Percentiles rank a stretch among this genome's conserved stretches.
phyloP scores from a whole-genome alignment of 2,888 invertebrate species.

The Xestia sexstrigata region DNA sequence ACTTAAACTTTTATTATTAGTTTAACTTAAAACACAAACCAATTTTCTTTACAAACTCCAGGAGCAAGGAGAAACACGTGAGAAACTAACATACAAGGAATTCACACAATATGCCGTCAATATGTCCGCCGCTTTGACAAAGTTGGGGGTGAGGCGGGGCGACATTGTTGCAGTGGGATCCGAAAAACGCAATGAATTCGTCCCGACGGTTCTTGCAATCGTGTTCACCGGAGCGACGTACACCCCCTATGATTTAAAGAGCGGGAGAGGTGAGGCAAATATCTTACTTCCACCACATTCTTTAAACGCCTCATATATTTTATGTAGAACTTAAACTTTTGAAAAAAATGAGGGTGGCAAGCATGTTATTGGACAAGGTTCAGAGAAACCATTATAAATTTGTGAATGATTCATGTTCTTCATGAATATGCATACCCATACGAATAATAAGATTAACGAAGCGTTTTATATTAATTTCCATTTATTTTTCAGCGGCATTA shows the following conservation, averaged over 20 bases:
- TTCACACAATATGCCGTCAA: slow-evolving; percentile 89
- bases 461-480: slow-evolving; percentile 7
- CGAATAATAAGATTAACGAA: slow-evolving; percentile 19
- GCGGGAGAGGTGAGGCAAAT: slow-evolving; percentile 76
- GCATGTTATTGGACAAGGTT: neutral
- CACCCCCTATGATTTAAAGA: slow-evolving; percentile 77
- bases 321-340: slow-evolving; percentile 24
- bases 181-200: slow-evolving; percentile 91
- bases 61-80: slow-evolving; percentile 90
- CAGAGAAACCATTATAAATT: slow-evolving; percentile 6
- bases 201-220: slow-evolving; percentile 87
- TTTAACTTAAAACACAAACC: neutral
- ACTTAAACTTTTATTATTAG: neutral
- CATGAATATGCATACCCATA: slow-evolving; percentile 4
- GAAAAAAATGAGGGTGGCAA: slow-evolving; percentile 9
- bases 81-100: slow-evolving; percentile 87
- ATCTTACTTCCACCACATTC: slow-evolving; percentile 56
- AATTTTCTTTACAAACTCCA: slow-evolving; percentile 64
- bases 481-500: slow-evolving; percentile 89
- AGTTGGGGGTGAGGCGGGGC: slow-evolving; percentile 86
- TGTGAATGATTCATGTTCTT: neutral
- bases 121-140: slow-evolving; percentile 87
- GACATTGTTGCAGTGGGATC: slow-evolving; percentile 91
- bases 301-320: slow-evolving; percentile 58
- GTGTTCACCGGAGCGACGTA: slow-evolving; percentile 84